Percentiles rank a stretch among this genome's conserved stretches.
Conservation (phyloP, 2,888 invertebrate genomes). For the Trachelus stipa region DNA sequence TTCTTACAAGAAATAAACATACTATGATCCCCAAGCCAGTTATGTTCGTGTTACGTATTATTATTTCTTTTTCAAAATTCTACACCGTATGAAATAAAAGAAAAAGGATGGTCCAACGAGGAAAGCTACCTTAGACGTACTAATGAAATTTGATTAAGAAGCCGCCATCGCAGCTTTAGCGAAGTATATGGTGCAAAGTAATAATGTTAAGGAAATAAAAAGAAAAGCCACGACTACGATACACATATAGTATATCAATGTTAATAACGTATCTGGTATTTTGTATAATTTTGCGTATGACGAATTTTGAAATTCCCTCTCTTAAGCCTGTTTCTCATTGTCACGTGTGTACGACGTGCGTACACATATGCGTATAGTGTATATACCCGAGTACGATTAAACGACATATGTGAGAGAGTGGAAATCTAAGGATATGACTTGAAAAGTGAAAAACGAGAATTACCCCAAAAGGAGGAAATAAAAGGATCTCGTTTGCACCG, state of each 20-base stretch:
- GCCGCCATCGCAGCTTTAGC: background rate
- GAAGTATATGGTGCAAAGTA: background rate
- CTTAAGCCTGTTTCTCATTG: background rate
- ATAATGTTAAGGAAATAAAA: background rate
- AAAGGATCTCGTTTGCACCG: background rate
- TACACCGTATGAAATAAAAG: background rate
- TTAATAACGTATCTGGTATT: background rate
- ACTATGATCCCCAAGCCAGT: background rate
- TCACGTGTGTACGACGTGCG: too few relatives aligned
- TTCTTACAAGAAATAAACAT: background rate
- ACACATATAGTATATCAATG: background rate
- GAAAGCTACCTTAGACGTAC: background rate
- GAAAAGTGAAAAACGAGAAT: slow-evolving; percentile 11
- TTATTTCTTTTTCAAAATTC: background rate
- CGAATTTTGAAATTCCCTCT: background rate
- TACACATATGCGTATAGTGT: background rate
- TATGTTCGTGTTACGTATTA: background rate
- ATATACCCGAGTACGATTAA: background rate
- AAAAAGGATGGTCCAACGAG: background rate
- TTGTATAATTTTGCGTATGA: background rate
- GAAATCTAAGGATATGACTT: slow-evolving; percentile 51
- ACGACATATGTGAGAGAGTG: slow-evolving; percentile 4
- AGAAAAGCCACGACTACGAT: background rate
- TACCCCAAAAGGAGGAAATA: background rate
- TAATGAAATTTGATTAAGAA: background rate